These are phyloP conservation scores for Carassius carassius DNA, from an alignment of 2,113 vertebrate genomes.

Conservation along the genomic window DNA sequence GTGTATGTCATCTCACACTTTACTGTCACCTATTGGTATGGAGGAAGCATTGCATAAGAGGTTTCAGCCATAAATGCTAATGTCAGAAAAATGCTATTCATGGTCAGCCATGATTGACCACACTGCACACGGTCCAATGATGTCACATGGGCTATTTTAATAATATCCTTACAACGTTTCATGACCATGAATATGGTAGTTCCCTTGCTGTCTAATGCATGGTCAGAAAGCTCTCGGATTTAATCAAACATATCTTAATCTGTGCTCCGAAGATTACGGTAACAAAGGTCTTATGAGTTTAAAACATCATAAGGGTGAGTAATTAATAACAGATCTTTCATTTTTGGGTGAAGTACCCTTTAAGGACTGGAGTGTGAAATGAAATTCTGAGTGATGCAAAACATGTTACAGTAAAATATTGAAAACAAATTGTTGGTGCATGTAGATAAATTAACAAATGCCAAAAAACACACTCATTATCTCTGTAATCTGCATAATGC, in stretches of 20 bases:
- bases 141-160: too few relatives aligned
- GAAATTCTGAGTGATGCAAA: neutral
- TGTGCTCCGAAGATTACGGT: too few relatives aligned
- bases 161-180: too few relatives aligned
- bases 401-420: neutral
- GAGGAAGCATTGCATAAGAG: neutral
- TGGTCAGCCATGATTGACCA: neutral
- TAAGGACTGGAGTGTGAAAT: neutral
- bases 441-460: neutral
- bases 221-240: too few relatives aligned
- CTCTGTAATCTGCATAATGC: constrained; percentile 15
- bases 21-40: neutral
- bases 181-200: too few relatives aligned
- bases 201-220: too few relatives aligned
- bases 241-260: too few relatives aligned
- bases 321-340: too few relatives aligned
- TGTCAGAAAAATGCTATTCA: neutral
- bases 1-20: neutral
- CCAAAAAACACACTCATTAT: neutral
- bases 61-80: neutral
- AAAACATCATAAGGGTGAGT: too few relatives aligned
- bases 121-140: too few relatives aligned
- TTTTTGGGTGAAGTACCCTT: too few relatives aligned
- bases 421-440: neutral
- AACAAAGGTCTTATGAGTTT: too few relatives aligned